Percentiles rank a stretch among this genome's conserved stretches.
These are phyloP conservation scores for Gymnocephalus cernua DNA, from an alignment of 2,113 vertebrate genomes.

Conservation along the genomic window DNA sequence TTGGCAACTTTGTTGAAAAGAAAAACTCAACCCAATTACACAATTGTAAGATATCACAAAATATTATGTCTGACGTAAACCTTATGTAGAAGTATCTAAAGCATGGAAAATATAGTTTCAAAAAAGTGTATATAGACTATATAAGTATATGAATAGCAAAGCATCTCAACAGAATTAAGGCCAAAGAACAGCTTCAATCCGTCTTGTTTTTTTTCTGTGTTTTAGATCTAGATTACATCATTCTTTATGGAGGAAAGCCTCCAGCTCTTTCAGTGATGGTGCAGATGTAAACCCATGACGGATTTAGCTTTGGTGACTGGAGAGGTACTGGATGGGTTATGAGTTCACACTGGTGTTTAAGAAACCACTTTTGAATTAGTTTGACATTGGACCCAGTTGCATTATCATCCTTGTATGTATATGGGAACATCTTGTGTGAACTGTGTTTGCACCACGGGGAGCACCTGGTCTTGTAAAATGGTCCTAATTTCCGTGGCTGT, in stretches of 20 bases:
- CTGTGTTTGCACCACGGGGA: conserved; percentile 19
- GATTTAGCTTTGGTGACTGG: background rate
- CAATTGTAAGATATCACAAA: background rate
- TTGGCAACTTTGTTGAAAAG: background rate
- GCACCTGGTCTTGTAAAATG: conserved; percentile 15
- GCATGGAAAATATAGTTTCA: background rate
- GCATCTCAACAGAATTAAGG: background rate
- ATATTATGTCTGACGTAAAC: background rate
- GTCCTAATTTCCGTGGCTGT: conserved; percentile 19
- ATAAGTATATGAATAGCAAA: background rate
- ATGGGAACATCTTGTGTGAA: conserved; percentile 4
- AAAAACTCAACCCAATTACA: conserved; percentile 1
- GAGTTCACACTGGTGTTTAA: conserved; percentile 1
- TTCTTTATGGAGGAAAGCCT: background rate
- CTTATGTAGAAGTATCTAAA: background rate
- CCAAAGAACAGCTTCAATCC: background rate
- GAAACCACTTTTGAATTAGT: background rate
- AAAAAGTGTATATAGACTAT: background rate
- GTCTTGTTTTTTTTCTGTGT: background rate
- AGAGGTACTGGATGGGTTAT: background rate
- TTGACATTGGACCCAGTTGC: conserved; percentile 16
- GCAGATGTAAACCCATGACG: background rate
- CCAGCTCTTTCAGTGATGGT: conserved; percentile 2
- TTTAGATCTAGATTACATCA: conserved; percentile 9
- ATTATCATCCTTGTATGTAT: background rate